These are phyloP conservation scores for Drosophila neonasuta DNA, from an alignment of 2,888 invertebrate species.

Conservation along the genomic window DNA sequence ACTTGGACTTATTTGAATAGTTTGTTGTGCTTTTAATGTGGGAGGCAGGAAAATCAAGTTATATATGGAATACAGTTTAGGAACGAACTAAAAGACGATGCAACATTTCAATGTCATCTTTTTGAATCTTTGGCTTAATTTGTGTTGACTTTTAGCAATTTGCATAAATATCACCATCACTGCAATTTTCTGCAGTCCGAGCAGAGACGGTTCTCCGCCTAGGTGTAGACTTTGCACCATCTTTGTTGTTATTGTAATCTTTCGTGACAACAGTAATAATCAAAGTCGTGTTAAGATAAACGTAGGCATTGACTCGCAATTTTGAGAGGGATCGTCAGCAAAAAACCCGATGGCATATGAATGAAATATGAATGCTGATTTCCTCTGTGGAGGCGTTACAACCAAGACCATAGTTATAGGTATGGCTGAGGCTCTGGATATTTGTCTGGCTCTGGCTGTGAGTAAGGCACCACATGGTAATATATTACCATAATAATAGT, in stretches of 20 bases:
- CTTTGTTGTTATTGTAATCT: constrained; percentile 25
- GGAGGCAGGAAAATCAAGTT: constrained; percentile 12
- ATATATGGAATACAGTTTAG: constrained; percentile 35
- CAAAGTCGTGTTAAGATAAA: constrained; percentile 35
- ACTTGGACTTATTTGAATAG: constrained; percentile 20
- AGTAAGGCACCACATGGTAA: constrained; percentile 22
- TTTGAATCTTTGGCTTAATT: constrained; percentile 74
- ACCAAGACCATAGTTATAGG: constrained; percentile 8
- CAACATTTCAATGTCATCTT: constrained; percentile 69
- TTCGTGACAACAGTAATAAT: constrained; percentile 67
- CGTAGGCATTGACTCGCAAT: constrained; percentile 32
- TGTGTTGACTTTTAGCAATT: constrained; percentile 78
- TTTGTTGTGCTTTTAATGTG: constrained; percentile 22
- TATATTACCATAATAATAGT: constrained; percentile 34
- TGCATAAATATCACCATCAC: constrained; percentile 71
- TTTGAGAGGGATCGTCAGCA: constrained; percentile 48
- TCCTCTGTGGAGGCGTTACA: constrained; percentile 42
- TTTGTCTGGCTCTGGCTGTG: background rate
- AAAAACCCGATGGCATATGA: constrained; percentile 41
- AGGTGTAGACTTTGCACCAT: constrained; percentile 15
- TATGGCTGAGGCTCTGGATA: too few relatives aligned
- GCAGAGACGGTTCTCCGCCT: constrained; percentile 11
- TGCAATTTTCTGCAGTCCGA: constrained; percentile 47
- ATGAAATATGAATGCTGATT: constrained; percentile 62
- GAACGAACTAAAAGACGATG: constrained; percentile 23